These are phyloP conservation scores for Pachypeltis micranthus DNA, from an alignment of 1,140 invertebrate genomes.

Conservation along the genomic window DNA sequence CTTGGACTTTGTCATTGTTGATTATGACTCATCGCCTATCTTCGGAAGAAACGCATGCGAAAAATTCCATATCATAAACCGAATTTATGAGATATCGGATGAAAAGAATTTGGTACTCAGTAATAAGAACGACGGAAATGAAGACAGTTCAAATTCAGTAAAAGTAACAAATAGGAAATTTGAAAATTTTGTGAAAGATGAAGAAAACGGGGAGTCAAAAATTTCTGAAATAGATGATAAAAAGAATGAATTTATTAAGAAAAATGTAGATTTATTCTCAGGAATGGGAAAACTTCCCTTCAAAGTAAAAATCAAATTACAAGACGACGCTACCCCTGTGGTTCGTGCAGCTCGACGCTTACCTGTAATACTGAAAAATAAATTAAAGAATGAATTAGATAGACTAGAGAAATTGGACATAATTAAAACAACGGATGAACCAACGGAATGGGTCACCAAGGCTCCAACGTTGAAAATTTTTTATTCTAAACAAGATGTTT, in stretches of 20 bases:
- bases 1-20: neutral
- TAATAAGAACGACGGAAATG: too few species aligned
- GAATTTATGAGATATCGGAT: too few species aligned
- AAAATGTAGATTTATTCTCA: constrained; percentile 22
- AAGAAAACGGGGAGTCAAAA: neutral
- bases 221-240: neutral
- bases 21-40: neutral
- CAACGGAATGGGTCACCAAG: constrained; percentile 35
- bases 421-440: constrained; percentile 26
- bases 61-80: too few species aligned
- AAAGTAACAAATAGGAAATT: too few species aligned
- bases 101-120: too few species aligned
- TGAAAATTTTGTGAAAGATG: neutral
- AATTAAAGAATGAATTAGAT: neutral
- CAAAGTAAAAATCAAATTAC: constrained; percentile 28
- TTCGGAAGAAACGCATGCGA: neutral
- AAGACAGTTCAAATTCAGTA: too few species aligned
- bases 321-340: constrained; percentile 29
- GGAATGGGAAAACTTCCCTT: constrained; percentile 31
- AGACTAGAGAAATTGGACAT: neutral
- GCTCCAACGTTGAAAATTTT: constrained; percentile 28
- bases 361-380: too few species aligned
- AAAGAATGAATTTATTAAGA: constrained; percentile 12
- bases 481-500: constrained; percentile 22
- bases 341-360: neutral